Evolutionary conservation across 2,797 vertebrate genomes (phyloP), one percentile per base, ranked within the genome.

Genomic region (Parauchenoglanis ngamensis): DNA sequence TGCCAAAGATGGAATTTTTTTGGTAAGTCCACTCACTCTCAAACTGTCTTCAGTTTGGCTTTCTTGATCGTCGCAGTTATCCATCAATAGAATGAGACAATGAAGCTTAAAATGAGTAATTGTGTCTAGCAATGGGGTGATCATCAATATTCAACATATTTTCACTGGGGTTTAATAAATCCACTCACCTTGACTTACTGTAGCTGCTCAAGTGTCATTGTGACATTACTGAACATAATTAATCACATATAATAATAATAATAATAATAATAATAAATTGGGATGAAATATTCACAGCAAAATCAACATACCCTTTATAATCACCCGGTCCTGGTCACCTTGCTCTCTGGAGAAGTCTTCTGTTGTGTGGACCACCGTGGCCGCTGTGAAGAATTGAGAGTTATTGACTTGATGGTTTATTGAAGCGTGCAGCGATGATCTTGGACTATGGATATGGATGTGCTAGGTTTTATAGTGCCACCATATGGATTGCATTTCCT

Each of bases 381-480:
- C 81, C 11, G 54, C 87, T 77, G 78, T 2, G 52, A 63, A 49
- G 90, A 83, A 90, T 46, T 7, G 83, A 91, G 59, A 88, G 75
- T 61, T 46, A 88, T 87, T 63, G 79, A 79, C 83, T 87, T 92
- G 23, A 92, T 92, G 91, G 89, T 46, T 89, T 89, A 83, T 80
- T 75, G 87, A 90, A 89, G 92, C 90, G 91, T 91, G 80, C 87
- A 85, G 87, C 87, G 90, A 92, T 92, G 91, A 92, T 93, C 92
- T 92, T 93, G 91, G 92, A 90, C 94, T 90, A 90, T 92, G 91
- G 87, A 94, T 79, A 21, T 91, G 93, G 92, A 91, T 89, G 92
- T 86, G 79, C 93, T 90, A 88, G 93, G 93, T 94, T 96, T 89
- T 91, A 94, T 96, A 94, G 93, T 93, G 92, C 92, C 93, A 94